A percentile compares a stretch with the other conserved stretches of the same genome.
Evolutionary conservation across 2,113 vertebrate genomes (phyloP).

Genomic region (Ivindomyrus marchei): DNA sequence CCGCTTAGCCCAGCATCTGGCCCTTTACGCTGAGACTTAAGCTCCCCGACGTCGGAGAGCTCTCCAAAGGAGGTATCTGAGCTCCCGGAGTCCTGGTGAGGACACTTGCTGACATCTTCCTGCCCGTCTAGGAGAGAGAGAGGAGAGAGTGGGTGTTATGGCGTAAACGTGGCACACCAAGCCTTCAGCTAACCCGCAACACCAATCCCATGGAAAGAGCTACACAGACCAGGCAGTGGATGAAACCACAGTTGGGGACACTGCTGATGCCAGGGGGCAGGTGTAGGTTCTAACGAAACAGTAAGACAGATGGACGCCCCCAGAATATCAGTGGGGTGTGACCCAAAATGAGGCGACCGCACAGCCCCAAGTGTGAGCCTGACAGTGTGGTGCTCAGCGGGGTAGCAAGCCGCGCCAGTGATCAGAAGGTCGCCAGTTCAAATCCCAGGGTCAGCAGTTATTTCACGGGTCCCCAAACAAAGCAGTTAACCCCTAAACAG

Average conservation of each 20-base stretch:
- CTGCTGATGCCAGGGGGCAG: neutral
- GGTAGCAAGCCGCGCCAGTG: neutral
- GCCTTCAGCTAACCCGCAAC: neutral
- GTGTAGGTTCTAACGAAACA: neutral
- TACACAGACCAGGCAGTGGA: neutral
- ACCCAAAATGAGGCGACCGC: neutral
- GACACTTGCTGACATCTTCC: slow-evolving; percentile 84
- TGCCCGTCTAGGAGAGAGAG: slow-evolving; percentile 56
- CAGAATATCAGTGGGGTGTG: neutral
- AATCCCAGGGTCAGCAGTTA: neutral
- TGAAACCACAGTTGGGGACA: neutral
- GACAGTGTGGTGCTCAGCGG: neutral
- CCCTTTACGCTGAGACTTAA: slow-evolving; percentile 85
- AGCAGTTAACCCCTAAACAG: neutral
- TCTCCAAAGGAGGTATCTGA: slow-evolving; percentile 86
- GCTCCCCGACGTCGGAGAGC: slow-evolving; percentile 82
- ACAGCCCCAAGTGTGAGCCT: neutral
- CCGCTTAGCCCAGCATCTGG: slow-evolving; percentile 75
- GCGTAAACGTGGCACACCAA: neutral
- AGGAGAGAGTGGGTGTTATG: neutral
- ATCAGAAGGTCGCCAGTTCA: neutral
- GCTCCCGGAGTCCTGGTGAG: slow-evolving; percentile 92
- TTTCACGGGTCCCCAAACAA: neutral
- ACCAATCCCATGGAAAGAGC: neutral
- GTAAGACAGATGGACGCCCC: neutral